These are phyloP conservation scores for Poeciliopsis gracilis DNA, from an alignment of 2,797 vertebrate species.

Conservation along the genomic window DNA sequence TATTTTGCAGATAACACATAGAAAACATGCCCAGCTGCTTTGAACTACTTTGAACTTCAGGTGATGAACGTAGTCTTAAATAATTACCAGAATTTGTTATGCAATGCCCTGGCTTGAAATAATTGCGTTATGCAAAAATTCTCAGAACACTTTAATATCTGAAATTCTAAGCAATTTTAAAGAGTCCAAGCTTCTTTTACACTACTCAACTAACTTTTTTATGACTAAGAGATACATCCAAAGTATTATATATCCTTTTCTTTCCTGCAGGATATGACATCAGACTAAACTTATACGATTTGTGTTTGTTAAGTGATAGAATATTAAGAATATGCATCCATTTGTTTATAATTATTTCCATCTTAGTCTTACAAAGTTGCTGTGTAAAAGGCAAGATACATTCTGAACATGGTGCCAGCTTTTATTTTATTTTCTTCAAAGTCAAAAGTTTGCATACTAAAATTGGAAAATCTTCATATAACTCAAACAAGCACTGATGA, in stretches of 20 bases:
- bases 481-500: not conserved
- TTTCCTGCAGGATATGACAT: not conserved
- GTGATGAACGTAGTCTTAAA: conserved; percentile 49
- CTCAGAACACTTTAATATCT: conserved; percentile 27
- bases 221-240: conserved; percentile 16
- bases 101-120: conserved; percentile 25
- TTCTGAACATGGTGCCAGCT: not conserved
- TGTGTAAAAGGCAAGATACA: not conserved
- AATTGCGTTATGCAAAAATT: conserved; percentile 38
- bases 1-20: not conserved
- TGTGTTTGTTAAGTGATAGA: not conserved
- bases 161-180: conserved; percentile 28
- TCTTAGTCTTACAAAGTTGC: not conserved
- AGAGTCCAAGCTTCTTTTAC: conserved; percentile 18
- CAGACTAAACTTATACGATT: not conserved
- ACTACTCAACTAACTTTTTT: not conserved
- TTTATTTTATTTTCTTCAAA: not conserved
- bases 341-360: too few relatives aligned
- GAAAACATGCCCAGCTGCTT: not conserved
- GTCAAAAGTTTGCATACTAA: not conserved
- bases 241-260: not conserved
- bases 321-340: not conserved
- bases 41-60: conserved; percentile 13
- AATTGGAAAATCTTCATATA: not conserved
- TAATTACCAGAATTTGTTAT: conserved; percentile 37